Evolutionary conservation across 2,888 invertebrate species (phyloP).

Genomic region (Macropis europaea): DNA sequence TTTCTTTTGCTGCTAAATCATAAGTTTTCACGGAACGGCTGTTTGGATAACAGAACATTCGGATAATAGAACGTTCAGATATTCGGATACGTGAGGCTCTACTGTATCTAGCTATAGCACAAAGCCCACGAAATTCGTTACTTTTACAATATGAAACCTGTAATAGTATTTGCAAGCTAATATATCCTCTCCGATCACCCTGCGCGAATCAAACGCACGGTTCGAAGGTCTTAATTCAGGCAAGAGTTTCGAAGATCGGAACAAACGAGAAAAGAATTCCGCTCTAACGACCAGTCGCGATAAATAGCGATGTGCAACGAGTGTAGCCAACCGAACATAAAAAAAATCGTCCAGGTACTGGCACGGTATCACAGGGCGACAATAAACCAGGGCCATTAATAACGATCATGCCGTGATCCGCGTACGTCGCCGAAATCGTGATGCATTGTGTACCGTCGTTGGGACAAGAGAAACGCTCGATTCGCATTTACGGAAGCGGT

Average conservation of each 20-base stretch:
- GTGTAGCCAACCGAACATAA: slow-evolving; percentile 30
- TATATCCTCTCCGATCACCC: too few species aligned
- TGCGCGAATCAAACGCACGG: too few species aligned
- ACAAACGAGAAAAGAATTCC: slow-evolving; percentile 34
- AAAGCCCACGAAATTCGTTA: too few species aligned
- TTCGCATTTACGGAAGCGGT: slow-evolving; percentile 31
- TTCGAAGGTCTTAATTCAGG: neutral
- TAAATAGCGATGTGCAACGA: slow-evolving; percentile 21
- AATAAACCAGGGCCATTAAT: slow-evolving; percentile 56
- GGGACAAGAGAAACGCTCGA: slow-evolving; percentile 34
- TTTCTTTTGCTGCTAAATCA: too few species aligned
- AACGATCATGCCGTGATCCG: slow-evolving; percentile 62
- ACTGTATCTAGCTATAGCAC: too few species aligned
- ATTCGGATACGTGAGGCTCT: too few species aligned
- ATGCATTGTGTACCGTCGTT: slow-evolving; percentile 43
- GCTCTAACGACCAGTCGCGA: slow-evolving; percentile 25
- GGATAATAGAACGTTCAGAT: too few species aligned
- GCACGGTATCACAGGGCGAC: slow-evolving; percentile 24
- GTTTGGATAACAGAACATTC: too few species aligned
- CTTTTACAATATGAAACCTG: too few species aligned
- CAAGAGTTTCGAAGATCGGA: slow-evolving; percentile 13
- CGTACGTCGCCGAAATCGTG: slow-evolving; percentile 55
- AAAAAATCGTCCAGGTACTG: slow-evolving; percentile 31
- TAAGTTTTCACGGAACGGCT: too few species aligned
- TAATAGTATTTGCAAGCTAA: too few species aligned